A percentile compares a stretch with the other conserved stretches of the same genome.
phyloP scores from a whole-genome alignment of 2,888 invertebrate genomes.

The Prosapia bicincta region DNA sequence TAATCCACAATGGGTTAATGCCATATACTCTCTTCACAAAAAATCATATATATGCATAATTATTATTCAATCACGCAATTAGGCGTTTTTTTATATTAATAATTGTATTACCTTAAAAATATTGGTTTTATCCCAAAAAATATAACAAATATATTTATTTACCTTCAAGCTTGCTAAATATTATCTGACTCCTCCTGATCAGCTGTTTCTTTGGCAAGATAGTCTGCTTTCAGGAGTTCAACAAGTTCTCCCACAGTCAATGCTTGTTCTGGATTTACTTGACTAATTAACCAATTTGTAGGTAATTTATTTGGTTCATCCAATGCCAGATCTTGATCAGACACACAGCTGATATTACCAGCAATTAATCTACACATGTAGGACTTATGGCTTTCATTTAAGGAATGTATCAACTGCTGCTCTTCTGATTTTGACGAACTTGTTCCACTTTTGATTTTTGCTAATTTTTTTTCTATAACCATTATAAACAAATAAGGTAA shows the following conservation, averaged over 20 bases:
- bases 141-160: too few relatives aligned
- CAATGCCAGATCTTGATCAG: conserved; percentile 28
- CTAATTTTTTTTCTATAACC: conserved; percentile 46
- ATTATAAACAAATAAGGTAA: conserved; percentile 22
- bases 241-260: conserved; percentile 50
- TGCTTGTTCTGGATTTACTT: conserved; percentile 45
- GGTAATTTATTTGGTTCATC: conserved; percentile 32
- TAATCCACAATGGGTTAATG: too few relatives aligned
- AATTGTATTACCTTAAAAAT: too few relatives aligned
- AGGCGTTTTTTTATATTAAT: too few relatives aligned
- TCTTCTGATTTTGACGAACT: conserved; percentile 35
- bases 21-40: too few relatives aligned
- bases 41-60: too few relatives aligned
- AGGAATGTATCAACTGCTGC: conserved; percentile 56
- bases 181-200: background rate
- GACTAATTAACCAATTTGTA: conserved; percentile 37
- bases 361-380: conserved; percentile 52
- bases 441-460: conserved; percentile 36
- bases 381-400: conserved; percentile 56
- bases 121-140: too few relatives aligned
- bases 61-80: too few relatives aligned
- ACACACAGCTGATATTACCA: conserved; percentile 28
- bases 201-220: conserved; percentile 41
- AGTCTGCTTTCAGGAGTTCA: conserved; percentile 50
- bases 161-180: background rate